phyloP scores from a whole-genome alignment of 2,113 vertebrate genomes.

The Corythornis madagascariensis region DNA sequence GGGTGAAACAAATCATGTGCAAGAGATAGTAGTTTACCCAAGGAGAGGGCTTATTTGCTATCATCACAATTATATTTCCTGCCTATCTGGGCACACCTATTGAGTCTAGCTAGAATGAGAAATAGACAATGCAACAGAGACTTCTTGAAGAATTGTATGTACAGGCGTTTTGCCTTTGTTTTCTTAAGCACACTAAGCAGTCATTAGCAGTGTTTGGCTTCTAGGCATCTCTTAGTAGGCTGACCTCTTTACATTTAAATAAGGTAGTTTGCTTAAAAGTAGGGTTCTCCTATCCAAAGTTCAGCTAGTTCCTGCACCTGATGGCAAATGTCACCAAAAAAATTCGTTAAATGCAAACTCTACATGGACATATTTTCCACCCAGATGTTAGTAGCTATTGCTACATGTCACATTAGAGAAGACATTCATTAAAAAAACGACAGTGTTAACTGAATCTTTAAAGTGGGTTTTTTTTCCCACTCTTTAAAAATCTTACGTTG shows the following conservation, averaged over 20 bases:
- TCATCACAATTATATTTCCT: neutral
- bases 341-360: neutral
- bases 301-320: neutral
- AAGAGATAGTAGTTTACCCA: neutral
- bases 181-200: neutral
- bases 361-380: neutral
- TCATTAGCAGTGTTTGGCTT: neutral
- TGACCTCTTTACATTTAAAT: constrained; percentile 43
- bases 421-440: neutral
- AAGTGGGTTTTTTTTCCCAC: neutral
- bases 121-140: neutral
- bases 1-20: neutral
- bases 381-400: neutral
- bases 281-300: neutral
- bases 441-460: neutral
- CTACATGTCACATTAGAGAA: neutral
- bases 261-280: constrained; percentile 1
- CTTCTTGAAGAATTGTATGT: neutral
- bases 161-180: neutral
- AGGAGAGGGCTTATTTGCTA: neutral
- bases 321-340: neutral
- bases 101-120: neutral
- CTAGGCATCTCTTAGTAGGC: neutral
- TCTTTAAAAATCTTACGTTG: neutral
- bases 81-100: neutral